Evolutionary conservation across 2,797 vertebrate species (phyloP).

Genomic region (Molossus molossus): DNA sequence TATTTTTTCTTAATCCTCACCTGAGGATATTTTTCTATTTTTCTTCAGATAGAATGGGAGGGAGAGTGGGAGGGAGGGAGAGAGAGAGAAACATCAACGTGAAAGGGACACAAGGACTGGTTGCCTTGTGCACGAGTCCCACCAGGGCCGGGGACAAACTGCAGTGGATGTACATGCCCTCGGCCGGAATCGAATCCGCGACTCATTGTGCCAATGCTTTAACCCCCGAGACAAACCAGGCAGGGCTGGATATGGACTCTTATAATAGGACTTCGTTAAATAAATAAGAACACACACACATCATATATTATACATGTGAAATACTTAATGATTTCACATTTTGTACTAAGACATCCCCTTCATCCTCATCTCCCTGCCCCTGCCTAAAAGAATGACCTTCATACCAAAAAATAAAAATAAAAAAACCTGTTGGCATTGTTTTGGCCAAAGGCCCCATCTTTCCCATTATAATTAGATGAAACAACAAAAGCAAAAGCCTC

Average conservation of each 20-base stretch:
- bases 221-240: no score
- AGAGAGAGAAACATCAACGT: no score
- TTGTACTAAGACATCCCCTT: neutral
- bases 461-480: slow-evolving; percentile 12
- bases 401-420: neutral
- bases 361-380: neutral
- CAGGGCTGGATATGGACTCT: neutral
- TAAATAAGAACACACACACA: neutral
- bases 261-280: neutral
- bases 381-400: neutral
- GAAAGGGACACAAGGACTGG: no score
- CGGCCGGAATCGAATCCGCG: no score
- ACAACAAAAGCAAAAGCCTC: slow-evolving; percentile 61
- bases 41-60: no score
- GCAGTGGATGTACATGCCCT: no score
- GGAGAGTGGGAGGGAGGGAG: no score
- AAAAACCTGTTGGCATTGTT: neutral
- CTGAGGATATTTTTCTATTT: no score
- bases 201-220: no score
- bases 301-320: neutral
- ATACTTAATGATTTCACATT: neutral
- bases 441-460: slow-evolving; percentile 15
- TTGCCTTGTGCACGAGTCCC: no score
- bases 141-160: no score
- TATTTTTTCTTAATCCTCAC: neutral